phyloP scores from a whole-genome alignment of 2,888 invertebrate genomes.

The Maniola hyperantus region DNA sequence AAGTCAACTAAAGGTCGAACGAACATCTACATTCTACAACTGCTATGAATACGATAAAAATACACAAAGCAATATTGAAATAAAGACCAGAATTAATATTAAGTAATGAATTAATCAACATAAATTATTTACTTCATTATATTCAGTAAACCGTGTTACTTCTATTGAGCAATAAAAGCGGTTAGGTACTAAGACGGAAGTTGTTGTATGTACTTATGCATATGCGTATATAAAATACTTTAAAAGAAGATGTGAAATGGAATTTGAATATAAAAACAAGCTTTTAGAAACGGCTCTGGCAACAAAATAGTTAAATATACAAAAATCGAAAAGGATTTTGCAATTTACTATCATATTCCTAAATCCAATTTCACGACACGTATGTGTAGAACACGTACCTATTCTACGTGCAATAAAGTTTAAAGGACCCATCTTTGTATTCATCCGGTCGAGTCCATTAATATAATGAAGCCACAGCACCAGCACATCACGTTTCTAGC shows the following conservation, averaged over 20 bases:
- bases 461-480: constrained; percentile 78
- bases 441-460: constrained; percentile 77
- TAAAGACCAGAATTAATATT: constrained; percentile 14
- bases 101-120: constrained; percentile 15
- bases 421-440: constrained; percentile 75
- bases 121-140: constrained; percentile 4
- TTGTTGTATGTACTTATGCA: neutral
- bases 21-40: constrained; percentile 36
- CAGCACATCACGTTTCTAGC: constrained; percentile 71
- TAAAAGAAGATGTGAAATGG: neutral
- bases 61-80: constrained; percentile 8
- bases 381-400: constrained; percentile 62
- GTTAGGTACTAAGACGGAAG: constrained; percentile 8
- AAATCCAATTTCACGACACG: constrained; percentile 55
- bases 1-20: constrained; percentile 77
- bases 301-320: constrained; percentile 8
- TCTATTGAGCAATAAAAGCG: constrained; percentile 13
- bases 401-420: constrained; percentile 68
- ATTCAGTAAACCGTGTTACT: constrained; percentile 6
- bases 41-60: constrained; percentile 12
- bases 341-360: constrained; percentile 32
- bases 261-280: constrained; percentile 1
- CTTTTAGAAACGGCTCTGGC: neutral
- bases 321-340: constrained; percentile 17
- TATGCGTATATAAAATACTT: neutral